Base-by-base conservation (phyloP, 2,888 invertebrate species). In the Steinernema carpocapsae region DNA sequence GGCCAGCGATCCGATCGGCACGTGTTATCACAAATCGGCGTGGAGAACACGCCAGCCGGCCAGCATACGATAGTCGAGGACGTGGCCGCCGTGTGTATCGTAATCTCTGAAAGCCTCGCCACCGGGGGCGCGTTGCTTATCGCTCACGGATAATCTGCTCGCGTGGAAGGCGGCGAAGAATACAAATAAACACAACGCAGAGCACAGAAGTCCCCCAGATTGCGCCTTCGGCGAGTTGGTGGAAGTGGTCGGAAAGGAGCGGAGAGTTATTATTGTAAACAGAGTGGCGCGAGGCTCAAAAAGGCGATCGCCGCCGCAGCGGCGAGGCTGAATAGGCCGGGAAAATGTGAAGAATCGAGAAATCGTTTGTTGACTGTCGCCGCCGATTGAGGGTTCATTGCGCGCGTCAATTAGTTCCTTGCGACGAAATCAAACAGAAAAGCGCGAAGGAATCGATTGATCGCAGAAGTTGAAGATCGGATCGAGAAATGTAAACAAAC, bases 331-430 rank as follows among this genome's bases (percentile, higher is more conserved):
- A 48, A 48, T 48, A 48, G 48, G 48, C 17, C 19, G 19, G n/a
- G 19, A 48, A 48, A 48, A 48, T 48, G 17, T 14, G 48, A 4
- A 48, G 48, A 48, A 48, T 48, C 48, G 48, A 19, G 19, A 19
- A 19, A 7, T 48, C 48, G 48, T 48, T 64, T 26, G 64, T 6
- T 10, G 32, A 64, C 37, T 37, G 37, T 37, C 37, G 37, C 37
- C 37, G 37, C 29, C 64, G 32, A 64, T 64, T 29, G 64, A 64
- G 64, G 64, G 32, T 56, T 26, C 56, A 26, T 56, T 7, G 64
- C 32, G 64, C 64, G 64, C 32, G 64, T 64, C 64, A 64, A 64
- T 64, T 64, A 64, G 32, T 26, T 32, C 64, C 48, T 48, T 32
- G 64, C 64, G 64, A 29, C 48, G 17, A 48, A 48, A 48, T 48